Percentiles rank a stretch among this genome's conserved stretches.
These are phyloP conservation scores for Salminus brasiliensis DNA, from an alignment of 2,113 vertebrate species.

Conservation along the genomic window DNA sequence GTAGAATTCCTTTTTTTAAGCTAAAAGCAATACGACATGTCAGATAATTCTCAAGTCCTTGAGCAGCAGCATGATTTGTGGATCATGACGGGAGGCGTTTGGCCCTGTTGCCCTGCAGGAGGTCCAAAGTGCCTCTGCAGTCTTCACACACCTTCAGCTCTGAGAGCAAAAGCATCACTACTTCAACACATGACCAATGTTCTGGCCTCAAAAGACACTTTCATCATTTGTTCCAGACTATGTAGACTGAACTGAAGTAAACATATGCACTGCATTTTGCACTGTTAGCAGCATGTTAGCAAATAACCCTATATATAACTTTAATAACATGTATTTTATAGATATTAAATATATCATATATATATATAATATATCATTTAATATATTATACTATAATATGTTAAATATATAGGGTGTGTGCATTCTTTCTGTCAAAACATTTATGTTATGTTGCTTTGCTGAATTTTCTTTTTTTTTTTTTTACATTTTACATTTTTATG, in stretches of 20 bases:
- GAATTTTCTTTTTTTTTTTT: too few species aligned
- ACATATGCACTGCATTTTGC: neutral
- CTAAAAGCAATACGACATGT: neutral
- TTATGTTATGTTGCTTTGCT: too few species aligned
- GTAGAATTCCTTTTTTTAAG: neutral
- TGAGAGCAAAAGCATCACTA: neutral
- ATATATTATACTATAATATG: too few species aligned
- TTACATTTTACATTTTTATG: too few species aligned
- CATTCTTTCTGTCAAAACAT: too few species aligned
- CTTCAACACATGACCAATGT: neutral
- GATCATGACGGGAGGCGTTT: conserved; percentile 21
- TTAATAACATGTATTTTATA: too few species aligned
- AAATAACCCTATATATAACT: neutral
- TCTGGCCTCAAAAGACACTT: neutral
- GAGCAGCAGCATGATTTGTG: conserved; percentile 38
- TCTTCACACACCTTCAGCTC: conserved; percentile 28
- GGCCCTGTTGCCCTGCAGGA: conserved; percentile 23
- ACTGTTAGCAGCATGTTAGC: neutral
- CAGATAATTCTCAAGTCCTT: conserved; percentile 24
- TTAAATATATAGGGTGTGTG: too few species aligned
- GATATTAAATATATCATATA: too few species aligned
- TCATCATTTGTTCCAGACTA: conserved; percentile 4
- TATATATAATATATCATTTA: too few species aligned
- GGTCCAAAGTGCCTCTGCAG: conserved; percentile 31
- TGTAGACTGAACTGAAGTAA: neutral